These are phyloP conservation scores for Oeneis ivallda DNA, from an alignment of 2,888 invertebrate genomes.

Conservation along the genomic window DNA sequence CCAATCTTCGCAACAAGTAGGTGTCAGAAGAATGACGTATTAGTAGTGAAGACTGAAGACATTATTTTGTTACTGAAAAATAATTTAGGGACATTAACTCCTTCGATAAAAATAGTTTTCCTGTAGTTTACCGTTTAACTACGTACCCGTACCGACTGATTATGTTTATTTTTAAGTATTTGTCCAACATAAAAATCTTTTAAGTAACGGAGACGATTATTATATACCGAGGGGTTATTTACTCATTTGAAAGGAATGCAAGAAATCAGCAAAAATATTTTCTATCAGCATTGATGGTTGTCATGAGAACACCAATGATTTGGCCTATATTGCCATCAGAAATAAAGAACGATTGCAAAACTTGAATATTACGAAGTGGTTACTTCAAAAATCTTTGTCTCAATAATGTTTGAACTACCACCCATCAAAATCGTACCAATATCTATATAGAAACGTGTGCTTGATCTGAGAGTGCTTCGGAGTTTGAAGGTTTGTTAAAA, in stretches of 20 bases:
- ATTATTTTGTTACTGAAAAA: conserved; percentile 44
- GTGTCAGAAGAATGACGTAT: conserved; percentile 40
- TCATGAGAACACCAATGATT: too few relatives aligned
- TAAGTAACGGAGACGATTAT: neutral
- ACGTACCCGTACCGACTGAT: neutral
- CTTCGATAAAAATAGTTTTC: conserved; percentile 29
- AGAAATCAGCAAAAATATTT: too few relatives aligned
- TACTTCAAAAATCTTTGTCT: neutral
- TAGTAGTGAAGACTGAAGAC: conserved; percentile 16
- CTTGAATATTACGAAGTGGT: neutral
- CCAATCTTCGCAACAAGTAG: conserved; percentile 40
- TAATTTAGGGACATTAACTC: conserved; percentile 56
- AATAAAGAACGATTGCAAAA: too few relatives aligned
- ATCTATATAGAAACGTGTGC: neutral
- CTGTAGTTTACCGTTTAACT: neutral
- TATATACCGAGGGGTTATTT: too few relatives aligned
- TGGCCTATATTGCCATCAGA: too few relatives aligned
- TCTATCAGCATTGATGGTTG: too few relatives aligned
- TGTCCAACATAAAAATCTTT: neutral
- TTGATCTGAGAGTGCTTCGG: neutral
- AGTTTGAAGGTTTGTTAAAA: conserved; percentile 32
- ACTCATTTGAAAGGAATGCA: too few relatives aligned
- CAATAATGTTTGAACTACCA: neutral
- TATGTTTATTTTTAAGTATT: neutral
- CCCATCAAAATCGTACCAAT: neutral